Conservation (phyloP, 2,888 invertebrate genomes). For the Icerya purchasi region DNA sequence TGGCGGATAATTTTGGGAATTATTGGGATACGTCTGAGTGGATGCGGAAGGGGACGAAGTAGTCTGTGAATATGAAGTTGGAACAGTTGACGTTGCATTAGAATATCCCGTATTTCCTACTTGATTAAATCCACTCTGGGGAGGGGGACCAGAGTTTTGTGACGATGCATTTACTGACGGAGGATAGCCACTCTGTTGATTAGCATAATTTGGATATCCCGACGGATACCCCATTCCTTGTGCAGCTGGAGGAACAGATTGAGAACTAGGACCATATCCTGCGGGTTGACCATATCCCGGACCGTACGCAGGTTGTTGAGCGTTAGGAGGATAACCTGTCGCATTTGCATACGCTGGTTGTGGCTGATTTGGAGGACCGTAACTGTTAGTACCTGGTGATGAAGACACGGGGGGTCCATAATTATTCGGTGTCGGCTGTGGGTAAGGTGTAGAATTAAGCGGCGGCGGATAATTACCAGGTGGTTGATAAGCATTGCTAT, state of each 20-base stretch:
- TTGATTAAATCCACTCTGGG: slow-evolving; percentile 7
- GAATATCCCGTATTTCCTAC: slow-evolving; percentile 2
- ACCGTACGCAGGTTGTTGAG: slow-evolving; percentile 7
- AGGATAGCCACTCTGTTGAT: slow-evolving; percentile 5
- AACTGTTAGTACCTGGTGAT: slow-evolving; percentile 6
- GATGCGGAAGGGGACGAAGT: slow-evolving; percentile 27
- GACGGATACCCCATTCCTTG: slow-evolving; percentile 6
- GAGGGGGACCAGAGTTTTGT: slow-evolving; percentile 7
- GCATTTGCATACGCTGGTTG: slow-evolving; percentile 8
- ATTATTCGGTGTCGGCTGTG: slow-evolving; percentile 11
- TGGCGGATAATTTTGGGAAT: slow-evolving; percentile 21
- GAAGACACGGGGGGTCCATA: slow-evolving; percentile 11
- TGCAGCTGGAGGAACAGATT: slow-evolving; percentile 5
- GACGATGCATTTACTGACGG: slow-evolving; percentile 6
- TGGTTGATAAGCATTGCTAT: background rate
- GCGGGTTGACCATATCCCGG: slow-evolving; percentile 6
- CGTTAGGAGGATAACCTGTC: slow-evolving; percentile 9
- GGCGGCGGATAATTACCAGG: slow-evolving; percentile 12
- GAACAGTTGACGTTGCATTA: background rate
- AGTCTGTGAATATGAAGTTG: slow-evolving; percentile 23
- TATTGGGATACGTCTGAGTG: slow-evolving; percentile 35
- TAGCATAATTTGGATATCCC: slow-evolving; percentile 10
- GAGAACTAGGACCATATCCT: slow-evolving; percentile 8
- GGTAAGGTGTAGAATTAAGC: slow-evolving; percentile 5
- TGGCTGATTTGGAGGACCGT: slow-evolving; percentile 10